Conservation (phyloP, 2,797 vertebrate genomes). For the Ptychobarbus kaznakovi region DNA sequence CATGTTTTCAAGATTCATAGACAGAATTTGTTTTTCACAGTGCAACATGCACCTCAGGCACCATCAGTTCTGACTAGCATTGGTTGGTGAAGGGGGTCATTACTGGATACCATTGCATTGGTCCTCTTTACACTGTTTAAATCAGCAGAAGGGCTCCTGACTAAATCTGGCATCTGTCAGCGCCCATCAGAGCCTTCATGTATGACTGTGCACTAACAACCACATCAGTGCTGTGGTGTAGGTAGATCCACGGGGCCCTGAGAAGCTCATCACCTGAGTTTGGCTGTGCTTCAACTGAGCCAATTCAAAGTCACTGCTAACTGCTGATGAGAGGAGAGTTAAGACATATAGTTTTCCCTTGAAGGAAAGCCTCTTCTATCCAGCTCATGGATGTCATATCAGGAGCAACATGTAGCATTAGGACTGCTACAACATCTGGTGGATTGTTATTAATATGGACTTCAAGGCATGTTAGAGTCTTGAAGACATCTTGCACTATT, state of each 20-base stretch:
- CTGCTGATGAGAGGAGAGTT: conserved; percentile 5
- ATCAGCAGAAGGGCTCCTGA: conserved; percentile 42
- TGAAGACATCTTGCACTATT: background rate
- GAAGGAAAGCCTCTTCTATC: background rate
- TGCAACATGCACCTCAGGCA: conserved; percentile 20
- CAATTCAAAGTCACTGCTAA: conserved; percentile 25
- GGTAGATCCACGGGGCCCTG: conserved; percentile 28
- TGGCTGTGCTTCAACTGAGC: conserved; percentile 12
- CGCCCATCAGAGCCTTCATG: conserved; percentile 36
- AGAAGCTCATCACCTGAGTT: conserved; percentile 32
- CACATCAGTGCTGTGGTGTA: conserved; percentile 32
- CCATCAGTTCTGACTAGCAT: conserved; percentile 27
- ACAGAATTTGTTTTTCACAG: conserved; percentile 14
- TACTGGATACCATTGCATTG: conserved; percentile 35
- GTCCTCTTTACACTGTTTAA: conserved; percentile 39
- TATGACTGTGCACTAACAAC: conserved; percentile 46
- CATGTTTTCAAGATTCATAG: background rate
- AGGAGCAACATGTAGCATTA: background rate
- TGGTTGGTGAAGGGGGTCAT: conserved; percentile 41
- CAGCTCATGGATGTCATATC: background rate
- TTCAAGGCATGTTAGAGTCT: background rate
- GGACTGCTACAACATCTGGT: background rate
- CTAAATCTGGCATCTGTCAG: conserved; percentile 44
- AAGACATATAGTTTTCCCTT: background rate
- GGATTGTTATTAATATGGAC: background rate